phyloP scores from a whole-genome alignment of 2,797 vertebrate species.

The Sternotherus odoratus region DNA sequence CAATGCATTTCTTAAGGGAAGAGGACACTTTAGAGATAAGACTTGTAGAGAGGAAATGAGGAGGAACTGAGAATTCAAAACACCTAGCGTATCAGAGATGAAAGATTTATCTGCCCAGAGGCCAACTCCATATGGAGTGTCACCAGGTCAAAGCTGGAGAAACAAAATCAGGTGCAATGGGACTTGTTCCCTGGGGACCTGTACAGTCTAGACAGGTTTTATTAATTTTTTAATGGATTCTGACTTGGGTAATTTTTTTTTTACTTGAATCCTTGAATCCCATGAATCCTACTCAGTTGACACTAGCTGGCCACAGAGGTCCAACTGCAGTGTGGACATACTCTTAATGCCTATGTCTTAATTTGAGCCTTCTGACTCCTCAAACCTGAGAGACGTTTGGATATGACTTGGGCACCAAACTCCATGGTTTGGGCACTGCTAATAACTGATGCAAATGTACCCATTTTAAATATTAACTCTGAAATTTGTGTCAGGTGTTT shows the following conservation, averaged over 20 bases:
- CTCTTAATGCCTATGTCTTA: rapidly evolving
- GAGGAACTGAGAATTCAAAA: background rate
- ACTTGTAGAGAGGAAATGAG: background rate
- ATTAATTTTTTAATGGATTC: background rate
- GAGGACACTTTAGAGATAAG: background rate
- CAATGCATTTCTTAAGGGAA: background rate
- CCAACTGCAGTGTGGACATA: background rate
- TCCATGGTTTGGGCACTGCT: background rate
- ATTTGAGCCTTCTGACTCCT: background rate
- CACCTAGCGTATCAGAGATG: too few relatives aligned
- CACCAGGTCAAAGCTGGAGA: background rate
- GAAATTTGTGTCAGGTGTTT: background rate
- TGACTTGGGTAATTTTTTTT: too few relatives aligned
- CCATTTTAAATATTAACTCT: background rate
- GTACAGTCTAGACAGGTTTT: background rate
- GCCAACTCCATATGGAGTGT: background rate
- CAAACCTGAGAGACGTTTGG: too few relatives aligned
- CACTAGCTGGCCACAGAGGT: rapidly evolving
- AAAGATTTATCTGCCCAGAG: background rate
- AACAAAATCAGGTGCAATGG: background rate
- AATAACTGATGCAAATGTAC: background rate
- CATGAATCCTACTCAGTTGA: background rate
- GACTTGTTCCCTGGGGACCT: background rate
- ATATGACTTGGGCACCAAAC: background rate
- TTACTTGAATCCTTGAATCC: too few relatives aligned